A percentile compares a stretch with the other conserved stretches of the same genome.
Evolutionary conservation across 2,113 vertebrate genomes (phyloP).

Genomic region (Oncorhynchus keta): DNA sequence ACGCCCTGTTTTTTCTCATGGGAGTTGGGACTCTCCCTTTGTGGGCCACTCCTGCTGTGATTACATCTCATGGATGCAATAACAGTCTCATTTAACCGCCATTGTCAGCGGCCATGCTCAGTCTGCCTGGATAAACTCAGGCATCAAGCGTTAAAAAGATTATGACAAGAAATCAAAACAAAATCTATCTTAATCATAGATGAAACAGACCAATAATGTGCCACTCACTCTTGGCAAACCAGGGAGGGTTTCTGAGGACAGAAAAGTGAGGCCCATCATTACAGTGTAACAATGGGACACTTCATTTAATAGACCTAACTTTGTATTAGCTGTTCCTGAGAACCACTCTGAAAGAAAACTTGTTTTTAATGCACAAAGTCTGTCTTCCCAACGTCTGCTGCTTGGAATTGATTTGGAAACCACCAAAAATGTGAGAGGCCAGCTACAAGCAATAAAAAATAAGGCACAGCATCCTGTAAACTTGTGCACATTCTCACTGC

Average conservation of each 20-base stretch:
- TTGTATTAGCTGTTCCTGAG: conserved; percentile 12
- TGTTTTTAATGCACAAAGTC: conserved; percentile 20
- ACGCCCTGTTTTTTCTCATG: conserved; percentile 18
- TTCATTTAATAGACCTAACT: conserved; percentile 58
- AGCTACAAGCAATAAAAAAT: conserved; percentile 25
- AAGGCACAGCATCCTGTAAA: conserved; percentile 32
- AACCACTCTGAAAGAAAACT: conserved; percentile 31
- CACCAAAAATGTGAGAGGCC: conserved; percentile 14
- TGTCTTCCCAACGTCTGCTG: conserved; percentile 17
- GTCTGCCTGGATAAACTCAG: conserved; percentile 51
- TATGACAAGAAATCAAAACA: conserved; percentile 48
- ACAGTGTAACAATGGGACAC: conserved; percentile 31
- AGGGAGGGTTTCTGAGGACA: conserved; percentile 5
- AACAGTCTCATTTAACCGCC: conserved; percentile 39
- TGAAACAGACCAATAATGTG: conserved; percentile 47
- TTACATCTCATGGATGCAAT: conserved; percentile 26
- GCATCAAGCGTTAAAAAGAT: conserved; percentile 44
- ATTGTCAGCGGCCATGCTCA: conserved; percentile 44
- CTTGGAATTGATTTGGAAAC: conserved; percentile 19
- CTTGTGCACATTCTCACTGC: conserved; percentile 27
- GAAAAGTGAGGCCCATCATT: conserved; percentile 30
- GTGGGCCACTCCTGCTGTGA: conserved; percentile 28
- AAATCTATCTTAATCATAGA: conserved; percentile 56
- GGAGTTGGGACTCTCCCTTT: conserved; percentile 43
- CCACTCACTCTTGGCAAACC: conserved; percentile 38